These are phyloP conservation scores for Drosophila flavopinicola DNA, from an alignment of 2,888 invertebrate genomes.

Conservation along the genomic window DNA sequence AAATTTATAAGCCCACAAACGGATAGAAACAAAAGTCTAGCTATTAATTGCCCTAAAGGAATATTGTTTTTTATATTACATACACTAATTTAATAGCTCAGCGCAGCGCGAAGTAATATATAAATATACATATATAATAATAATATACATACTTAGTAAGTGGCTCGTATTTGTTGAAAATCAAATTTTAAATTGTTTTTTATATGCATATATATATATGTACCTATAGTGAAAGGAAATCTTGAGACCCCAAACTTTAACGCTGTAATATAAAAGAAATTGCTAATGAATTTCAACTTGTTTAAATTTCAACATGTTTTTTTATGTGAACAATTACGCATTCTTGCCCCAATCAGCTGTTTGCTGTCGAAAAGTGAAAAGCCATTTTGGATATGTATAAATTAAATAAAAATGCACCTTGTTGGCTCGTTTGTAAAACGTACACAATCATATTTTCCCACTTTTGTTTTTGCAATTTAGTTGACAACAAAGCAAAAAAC, in stretches of 20 bases:
- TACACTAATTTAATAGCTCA: slow-evolving; percentile 63
- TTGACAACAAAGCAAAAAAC: slow-evolving; percentile 7
- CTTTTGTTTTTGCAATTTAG: slow-evolving; percentile 43
- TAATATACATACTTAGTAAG: slow-evolving; percentile 56
- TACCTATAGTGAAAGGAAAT: slow-evolving; percentile 27
- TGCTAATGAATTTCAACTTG: slow-evolving; percentile 70
- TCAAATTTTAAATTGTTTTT: slow-evolving; percentile 73
- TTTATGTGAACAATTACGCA: slow-evolving; percentile 13
- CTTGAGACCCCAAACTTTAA: slow-evolving; percentile 36
- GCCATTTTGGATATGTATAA: slow-evolving; percentile 55
- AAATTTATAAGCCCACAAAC: slow-evolving; percentile 51
- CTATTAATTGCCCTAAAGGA: slow-evolving; percentile 60
- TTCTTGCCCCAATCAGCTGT: slow-evolving; percentile 43
- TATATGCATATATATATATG: slow-evolving; percentile 47
- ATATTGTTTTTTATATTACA: slow-evolving; percentile 67
- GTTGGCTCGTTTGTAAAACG: slow-evolving; percentile 62
- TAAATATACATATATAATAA: slow-evolving; percentile 45
- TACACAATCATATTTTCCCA: slow-evolving; percentile 39
- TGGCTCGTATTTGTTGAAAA: slow-evolving; percentile 65
- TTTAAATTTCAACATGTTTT: slow-evolving; percentile 48
- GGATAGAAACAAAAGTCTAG: slow-evolving; percentile 44
- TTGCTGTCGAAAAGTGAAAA: slow-evolving; percentile 41
- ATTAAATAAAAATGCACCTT: slow-evolving; percentile 58
- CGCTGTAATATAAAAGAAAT: slow-evolving; percentile 71
- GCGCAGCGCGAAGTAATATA: slow-evolving; percentile 48